Evolutionary conservation across 2,888 invertebrate genomes (phyloP).

Genomic region (Achlya flavicornis): DNA sequence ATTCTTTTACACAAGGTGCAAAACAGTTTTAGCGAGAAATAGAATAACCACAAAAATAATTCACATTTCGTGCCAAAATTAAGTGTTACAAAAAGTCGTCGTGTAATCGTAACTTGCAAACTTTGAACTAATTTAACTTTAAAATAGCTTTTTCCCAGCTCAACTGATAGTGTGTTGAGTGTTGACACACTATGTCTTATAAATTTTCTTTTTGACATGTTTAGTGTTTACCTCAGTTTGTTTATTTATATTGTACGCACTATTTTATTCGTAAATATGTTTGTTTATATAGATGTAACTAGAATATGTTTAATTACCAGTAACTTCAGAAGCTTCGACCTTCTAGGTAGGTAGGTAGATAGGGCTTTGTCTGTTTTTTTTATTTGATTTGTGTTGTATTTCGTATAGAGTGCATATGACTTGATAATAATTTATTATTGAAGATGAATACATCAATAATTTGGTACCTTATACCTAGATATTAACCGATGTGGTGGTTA

Average conservation of each 20-base stretch:
- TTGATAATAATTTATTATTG: too few relatives aligned
- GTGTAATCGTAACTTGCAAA: constrained; percentile 55
- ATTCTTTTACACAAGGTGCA: too few relatives aligned
- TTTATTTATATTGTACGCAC: too few relatives aligned
- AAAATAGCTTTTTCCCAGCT: constrained; percentile 61
- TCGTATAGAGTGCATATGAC: too few relatives aligned
- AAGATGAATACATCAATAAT: too few relatives aligned
- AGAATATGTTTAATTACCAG: too few relatives aligned
- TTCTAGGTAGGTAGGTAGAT: too few relatives aligned
- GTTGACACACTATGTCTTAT: constrained; percentile 29
- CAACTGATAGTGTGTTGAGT: constrained; percentile 35
- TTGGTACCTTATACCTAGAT: too few relatives aligned
- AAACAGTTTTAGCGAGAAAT: neutral
- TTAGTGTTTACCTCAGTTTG: constrained; percentile 7
- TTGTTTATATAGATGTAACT: neutral
- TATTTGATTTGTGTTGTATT: too few relatives aligned
- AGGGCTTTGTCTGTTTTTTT: too few relatives aligned
- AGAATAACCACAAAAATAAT: neutral
- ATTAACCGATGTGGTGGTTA: constrained; percentile 13
- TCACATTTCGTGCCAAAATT: constrained; percentile 7
- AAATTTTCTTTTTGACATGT: constrained; percentile 27
- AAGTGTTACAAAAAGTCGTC: constrained; percentile 28
- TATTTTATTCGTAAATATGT: constrained; percentile 5
- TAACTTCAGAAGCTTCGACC: too few relatives aligned
- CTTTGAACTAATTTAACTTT: constrained; percentile 73